Base-by-base conservation (phyloP, 2,113 vertebrate species). In the Lepisosteus oculatus region DNA sequence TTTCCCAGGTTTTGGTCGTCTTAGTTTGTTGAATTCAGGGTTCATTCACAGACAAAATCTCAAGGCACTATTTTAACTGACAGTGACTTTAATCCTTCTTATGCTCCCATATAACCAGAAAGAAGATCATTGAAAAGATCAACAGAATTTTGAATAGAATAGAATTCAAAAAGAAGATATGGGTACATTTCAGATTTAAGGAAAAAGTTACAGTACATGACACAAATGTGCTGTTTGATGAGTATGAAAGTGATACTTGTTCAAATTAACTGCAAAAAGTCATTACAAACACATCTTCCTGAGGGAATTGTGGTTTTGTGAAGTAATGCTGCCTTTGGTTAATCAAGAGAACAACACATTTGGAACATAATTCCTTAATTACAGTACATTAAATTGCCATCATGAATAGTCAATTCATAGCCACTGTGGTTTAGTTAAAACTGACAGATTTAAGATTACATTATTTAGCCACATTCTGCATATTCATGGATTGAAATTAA, bases 291-390 rank as follows among this genome's bases (percentile, higher is more conserved):
- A 59, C 67, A 65, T 64, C 61, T 57, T 61, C 65, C 65, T 72
- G 8, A 45, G 29, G 73, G 54, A 74, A 74, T 65, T 65, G 67
- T 63, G 61, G 69, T 70, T 61, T 74, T 74, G 47, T 47, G 47
- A 65, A 72, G 45, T 56, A 55, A 74, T 56, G 64, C 61, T 29
- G 68, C 42, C 56, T 42, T 63, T 51, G 69, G 65, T 69, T 62
- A 74, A 17, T 68, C 57, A 68, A 59, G 13, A 54, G 42, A 70
- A 70, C 43, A 57, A 63, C 65, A 55, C 42, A 73, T 66, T 44
- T 68, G 72, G 8, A 51, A 47, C 72, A 70, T 69, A 70, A 69
- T 74, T 43, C 67, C 43, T 65, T 74, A 74, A 74, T 74, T 74
- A 65, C 51, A 17, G 73, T 14, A 42, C 61, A 70, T 74, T 74